Conservation (phyloP, 1,140 invertebrate species). For the Magallana gigas region DNA sequence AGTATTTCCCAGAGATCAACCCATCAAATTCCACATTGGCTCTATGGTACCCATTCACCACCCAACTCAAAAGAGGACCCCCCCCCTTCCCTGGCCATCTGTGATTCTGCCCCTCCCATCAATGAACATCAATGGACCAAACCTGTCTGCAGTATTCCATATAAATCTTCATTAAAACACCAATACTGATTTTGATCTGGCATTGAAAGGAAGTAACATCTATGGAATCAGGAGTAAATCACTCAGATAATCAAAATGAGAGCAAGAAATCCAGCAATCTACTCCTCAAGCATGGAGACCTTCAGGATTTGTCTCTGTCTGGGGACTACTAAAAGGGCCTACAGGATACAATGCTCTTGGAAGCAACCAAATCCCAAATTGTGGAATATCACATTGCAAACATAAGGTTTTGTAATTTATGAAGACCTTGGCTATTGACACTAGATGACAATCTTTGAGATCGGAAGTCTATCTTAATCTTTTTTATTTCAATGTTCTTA, state of each 20-base stretch:
- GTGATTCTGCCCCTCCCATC: neutral
- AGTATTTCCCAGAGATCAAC: too few species aligned
- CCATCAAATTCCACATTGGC: too few species aligned
- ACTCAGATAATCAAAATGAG: neutral
- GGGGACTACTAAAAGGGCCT: neutral
- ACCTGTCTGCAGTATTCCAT: neutral
- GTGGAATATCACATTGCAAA: too few species aligned
- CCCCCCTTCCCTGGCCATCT: neutral
- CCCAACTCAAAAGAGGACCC: neutral
- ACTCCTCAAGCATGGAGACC: neutral
- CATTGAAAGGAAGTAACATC: neutral
- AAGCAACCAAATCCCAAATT: too few species aligned
- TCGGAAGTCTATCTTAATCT: too few species aligned
- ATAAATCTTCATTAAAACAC: constrained; percentile 26
- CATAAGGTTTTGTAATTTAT: too few species aligned
- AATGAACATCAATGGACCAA: neutral
- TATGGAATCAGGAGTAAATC: constrained; percentile 11
- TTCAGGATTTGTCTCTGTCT: neutral
- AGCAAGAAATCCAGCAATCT: neutral
- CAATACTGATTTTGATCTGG: constrained; percentile 2
- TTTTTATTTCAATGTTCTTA: too few species aligned
- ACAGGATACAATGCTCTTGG: too few species aligned
- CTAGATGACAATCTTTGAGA: too few species aligned
- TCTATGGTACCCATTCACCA: too few species aligned
- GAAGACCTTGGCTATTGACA: too few species aligned